Evolutionary conservation across 37 sponge, comb jelly and placozoan genomes (phyloP), one percentile per base, ranked within the genome.

Genomic region (Mnemiopsis leidyi): DNA sequence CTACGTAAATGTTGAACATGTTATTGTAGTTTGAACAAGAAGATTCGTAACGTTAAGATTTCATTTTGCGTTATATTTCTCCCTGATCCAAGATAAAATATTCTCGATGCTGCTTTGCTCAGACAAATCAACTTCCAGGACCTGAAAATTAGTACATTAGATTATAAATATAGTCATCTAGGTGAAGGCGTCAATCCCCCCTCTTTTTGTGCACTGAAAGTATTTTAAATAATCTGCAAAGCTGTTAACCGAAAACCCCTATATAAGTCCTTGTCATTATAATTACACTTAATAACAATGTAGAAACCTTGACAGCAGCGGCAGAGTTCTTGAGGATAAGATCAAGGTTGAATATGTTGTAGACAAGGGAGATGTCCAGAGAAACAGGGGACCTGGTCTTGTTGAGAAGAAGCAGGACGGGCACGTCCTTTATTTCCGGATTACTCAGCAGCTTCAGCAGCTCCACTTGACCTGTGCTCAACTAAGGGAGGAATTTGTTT

Each of bases 401-500:
- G 61, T 38, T 85, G 90, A 85, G 35, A 5, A 85, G 61, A 0
- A 85, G 61, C 20, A 85, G 61, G 1, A 85, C 61, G 1, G 90
- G 90, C 23, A 40, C 1, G 0, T 38, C 36, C 40, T 38, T 21
- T 3, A 39, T 23, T 0, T 39, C 20, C 13, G 90, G 48, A 26
- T 85, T 36, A 33, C 35, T 85, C 25, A 85, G 48, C n/a, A 85
- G 61, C 48, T 85, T 85, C 3, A 85, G 7, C 35, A 85, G 90
- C 90, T 85, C 90, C 7, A 85, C 90, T 39, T 85, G 90, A n/a
- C 61, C 25, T 1, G 90, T 85, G 29, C 90, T 32, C 20, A 85
- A 18, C 90, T 85, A 61, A 48, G n/a, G n/a, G n/a, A n/a, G n/a
- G n/a, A n/a, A n/a, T n/a, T n/a, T n/a, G n/a, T n/a, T n/a, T n/a